A percentile compares a stretch with the other conserved stretches of the same genome.
phyloP scores from a whole-genome alignment of 1,140 invertebrate species.

The Neodiprion pinetum region DNA sequence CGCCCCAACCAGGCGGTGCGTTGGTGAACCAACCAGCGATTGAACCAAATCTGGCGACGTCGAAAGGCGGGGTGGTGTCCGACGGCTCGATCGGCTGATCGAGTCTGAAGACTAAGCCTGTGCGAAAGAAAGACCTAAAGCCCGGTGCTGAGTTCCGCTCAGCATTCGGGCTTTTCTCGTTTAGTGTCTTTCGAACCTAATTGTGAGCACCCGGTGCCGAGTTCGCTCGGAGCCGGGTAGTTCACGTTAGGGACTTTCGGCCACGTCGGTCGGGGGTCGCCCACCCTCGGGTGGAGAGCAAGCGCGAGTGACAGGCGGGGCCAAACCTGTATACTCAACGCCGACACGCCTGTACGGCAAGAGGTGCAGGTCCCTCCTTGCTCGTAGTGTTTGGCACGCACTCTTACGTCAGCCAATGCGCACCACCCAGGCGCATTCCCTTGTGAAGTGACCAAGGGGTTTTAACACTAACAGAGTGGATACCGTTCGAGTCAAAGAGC shows the following conservation, averaged over 20 bases:
- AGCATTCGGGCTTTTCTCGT: not conserved
- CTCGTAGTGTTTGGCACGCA: too few relatives aligned
- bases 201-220: not conserved
- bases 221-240: too few relatives aligned
- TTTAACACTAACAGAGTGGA: not conserved
- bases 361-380: too few relatives aligned
- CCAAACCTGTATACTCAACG: too few relatives aligned
- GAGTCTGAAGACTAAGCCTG: not conserved
- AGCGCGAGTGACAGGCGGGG: too few relatives aligned
- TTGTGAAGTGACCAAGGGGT: not conserved
- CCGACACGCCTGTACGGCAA: too few relatives aligned
- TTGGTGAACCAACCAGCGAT: not conserved
- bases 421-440: not conserved
- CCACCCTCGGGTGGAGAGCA: not conserved
- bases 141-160: not conserved
- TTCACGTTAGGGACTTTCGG: not conserved
- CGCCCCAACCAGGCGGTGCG: too few relatives aligned
- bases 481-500: not conserved
- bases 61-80: not conserved
- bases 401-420: too few relatives aligned
- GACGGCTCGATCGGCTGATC: too few relatives aligned
- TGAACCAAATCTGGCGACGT: not conserved
- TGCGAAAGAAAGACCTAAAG: not conserved
- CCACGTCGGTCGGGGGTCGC: not conserved
- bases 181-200: not conserved